Percentiles rank a stretch among this genome's conserved stretches.
Evolutionary conservation across 2,113 vertebrate species (phyloP).

Genomic region (Oriolus oriolus): DNA sequence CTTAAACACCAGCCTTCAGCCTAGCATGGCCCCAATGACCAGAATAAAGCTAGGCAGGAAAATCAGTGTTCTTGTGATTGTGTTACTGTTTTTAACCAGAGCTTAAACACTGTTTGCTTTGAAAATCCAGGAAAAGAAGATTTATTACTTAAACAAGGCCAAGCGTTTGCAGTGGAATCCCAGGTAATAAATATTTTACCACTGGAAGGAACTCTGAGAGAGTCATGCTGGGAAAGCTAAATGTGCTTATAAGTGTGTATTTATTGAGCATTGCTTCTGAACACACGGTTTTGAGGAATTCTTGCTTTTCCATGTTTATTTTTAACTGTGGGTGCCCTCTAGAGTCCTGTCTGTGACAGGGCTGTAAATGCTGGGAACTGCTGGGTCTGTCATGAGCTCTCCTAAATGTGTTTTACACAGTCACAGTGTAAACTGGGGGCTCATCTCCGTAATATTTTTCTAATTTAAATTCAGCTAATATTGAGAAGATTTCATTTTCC

Average conservation of each 20-base stretch:
- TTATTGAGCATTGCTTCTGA: neutral
- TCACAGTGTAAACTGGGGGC: neutral
- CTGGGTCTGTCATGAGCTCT: neutral
- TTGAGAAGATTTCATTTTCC: neutral
- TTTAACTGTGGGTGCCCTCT: slow-evolving; percentile 30
- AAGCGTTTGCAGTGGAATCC: slow-evolving; percentile 76
- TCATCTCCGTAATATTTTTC: neutral
- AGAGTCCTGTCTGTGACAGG: neutral
- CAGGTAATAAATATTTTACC: slow-evolving; percentile 75
- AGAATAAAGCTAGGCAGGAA: neutral
- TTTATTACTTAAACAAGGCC: slow-evolving; percentile 80
- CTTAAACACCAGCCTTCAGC: neutral
- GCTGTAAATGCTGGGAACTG: neutral
- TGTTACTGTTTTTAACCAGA: neutral
- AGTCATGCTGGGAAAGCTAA: neutral
- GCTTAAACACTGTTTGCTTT: slow-evolving; percentile 34
- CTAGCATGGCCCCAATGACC: neutral
- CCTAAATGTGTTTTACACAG: neutral
- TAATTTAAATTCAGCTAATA: neutral
- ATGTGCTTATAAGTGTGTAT: rapidly evolving
- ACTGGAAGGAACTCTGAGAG: neutral
- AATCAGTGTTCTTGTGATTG: neutral
- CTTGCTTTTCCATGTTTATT: neutral
- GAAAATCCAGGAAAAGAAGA: slow-evolving; percentile 86
- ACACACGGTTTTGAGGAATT: rapidly evolving